Evolutionary conservation across 2,888 invertebrate species (phyloP).

Genomic region (Mongoloraphidia duomilia): DNA sequence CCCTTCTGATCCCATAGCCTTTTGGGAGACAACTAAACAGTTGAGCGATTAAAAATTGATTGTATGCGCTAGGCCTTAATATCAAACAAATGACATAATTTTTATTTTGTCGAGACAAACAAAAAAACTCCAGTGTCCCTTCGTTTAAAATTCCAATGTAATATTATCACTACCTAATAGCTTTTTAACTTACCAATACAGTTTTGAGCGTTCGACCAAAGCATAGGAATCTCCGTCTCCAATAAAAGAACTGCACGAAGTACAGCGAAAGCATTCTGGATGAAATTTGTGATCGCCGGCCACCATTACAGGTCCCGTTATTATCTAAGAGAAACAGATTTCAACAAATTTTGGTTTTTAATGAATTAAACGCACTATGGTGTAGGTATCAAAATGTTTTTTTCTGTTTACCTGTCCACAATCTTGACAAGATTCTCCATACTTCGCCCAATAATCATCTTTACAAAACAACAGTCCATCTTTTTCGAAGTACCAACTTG

Average conservation of each 20-base stretch:
- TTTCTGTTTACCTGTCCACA: slow-evolving; percentile 52
- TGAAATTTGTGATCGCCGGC: slow-evolving; percentile 92
- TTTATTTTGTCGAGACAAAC: too few relatives aligned
- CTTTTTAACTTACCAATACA: slow-evolving; percentile 55
- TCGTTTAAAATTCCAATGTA: too few relatives aligned
- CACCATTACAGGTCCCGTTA: slow-evolving; percentile 85
- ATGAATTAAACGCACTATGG: too few relatives aligned
- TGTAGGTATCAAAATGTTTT: too few relatives aligned
- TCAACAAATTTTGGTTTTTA: background rate
- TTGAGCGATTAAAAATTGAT: too few relatives aligned
- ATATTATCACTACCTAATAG: too few relatives aligned
- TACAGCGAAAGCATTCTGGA: slow-evolving; percentile 88
- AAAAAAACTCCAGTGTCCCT: too few relatives aligned
- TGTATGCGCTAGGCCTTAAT: too few relatives aligned
- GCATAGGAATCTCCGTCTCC: slow-evolving; percentile 90
- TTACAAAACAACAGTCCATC: slow-evolving; percentile 79
- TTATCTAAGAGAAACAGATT: slow-evolving; percentile 27
- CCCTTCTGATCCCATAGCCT: too few relatives aligned
- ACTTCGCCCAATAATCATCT: slow-evolving; percentile 76
- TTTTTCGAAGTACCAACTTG: slow-evolving; percentile 89
- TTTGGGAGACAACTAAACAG: too few relatives aligned
- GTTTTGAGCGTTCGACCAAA: slow-evolving; percentile 73
- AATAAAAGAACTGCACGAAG: slow-evolving; percentile 64
- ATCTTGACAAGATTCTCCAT: slow-evolving; percentile 79
- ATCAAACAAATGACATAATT: too few relatives aligned